A percentile compares a stretch with the other conserved stretches of the same genome.
Conservation (phyloP, 2,888 invertebrate genomes). For the Deroplatys truncata region DNA sequence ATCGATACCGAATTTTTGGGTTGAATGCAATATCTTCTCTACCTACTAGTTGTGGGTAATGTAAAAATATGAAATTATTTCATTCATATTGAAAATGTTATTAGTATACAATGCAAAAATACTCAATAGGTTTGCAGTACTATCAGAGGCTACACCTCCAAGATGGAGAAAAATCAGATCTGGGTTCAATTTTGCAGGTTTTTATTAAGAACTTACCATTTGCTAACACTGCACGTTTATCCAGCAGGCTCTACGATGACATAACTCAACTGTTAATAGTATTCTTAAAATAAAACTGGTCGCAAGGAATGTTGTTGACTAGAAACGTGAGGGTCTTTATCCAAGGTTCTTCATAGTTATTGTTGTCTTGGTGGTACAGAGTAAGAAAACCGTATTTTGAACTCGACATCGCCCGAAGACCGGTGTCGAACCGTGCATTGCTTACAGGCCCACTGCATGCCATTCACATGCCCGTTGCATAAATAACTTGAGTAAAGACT, state of each 20-base stretch:
- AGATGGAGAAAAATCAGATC: not conserved
- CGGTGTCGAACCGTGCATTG: not conserved
- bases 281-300: not conserved
- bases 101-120: no score
- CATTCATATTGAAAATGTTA: no score
- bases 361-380: not conserved
- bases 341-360: not conserved
- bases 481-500: no score
- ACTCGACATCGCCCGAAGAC: not conserved
- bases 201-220: not conserved
- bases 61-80: no score
- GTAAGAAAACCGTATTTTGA: not conserved
- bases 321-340: not conserved
- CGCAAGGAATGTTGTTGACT: not conserved
- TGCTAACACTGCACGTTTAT: not conserved
- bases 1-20: no score
- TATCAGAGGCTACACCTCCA: no score
- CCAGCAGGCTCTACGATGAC: not conserved
- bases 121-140: no score
- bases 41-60: no score
- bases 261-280: not conserved
- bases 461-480: no score
- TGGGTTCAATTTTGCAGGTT: not conserved
- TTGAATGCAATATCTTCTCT: no score
- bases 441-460: no score